A percentile compares a stretch with the other conserved stretches of the same genome.
phyloP scores from a whole-genome alignment of 2,797 vertebrate species.

The Enteromius treurensis region DNA sequence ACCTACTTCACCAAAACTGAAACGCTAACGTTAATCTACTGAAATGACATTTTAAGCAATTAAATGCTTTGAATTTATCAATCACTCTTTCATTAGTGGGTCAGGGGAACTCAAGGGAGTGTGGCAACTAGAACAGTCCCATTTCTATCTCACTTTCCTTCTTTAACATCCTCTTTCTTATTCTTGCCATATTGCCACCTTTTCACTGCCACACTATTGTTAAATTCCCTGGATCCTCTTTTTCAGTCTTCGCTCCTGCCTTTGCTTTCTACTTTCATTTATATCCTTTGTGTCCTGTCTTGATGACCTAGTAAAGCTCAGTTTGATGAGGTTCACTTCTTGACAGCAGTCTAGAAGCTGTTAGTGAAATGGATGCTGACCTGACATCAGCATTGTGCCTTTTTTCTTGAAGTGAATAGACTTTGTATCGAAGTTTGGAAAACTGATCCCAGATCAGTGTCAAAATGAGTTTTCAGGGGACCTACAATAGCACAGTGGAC shows the following conservation, averaged over 20 bases:
- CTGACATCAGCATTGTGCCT: conserved; percentile 7
- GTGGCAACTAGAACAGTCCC: conserved; percentile 71
- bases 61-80: conserved; percentile 50
- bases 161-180: conserved; percentile 36
- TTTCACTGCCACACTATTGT: conserved; percentile 38
- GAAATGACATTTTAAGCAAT: conserved; percentile 29
- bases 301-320: conserved; percentile 17
- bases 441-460: conserved; percentile 25
- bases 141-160: conserved; percentile 66
- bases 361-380: conserved; percentile 17
- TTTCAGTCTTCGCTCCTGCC: conserved; percentile 1
- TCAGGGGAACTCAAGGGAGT: conserved; percentile 63
- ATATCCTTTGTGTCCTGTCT: conserved; percentile 4
- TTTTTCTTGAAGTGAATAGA: background rate
- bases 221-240: conserved; percentile 32
- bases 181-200: conserved; percentile 30
- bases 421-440: conserved; percentile 9
- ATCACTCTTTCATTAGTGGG: conserved; percentile 59
- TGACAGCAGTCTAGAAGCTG: background rate
- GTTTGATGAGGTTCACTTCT: conserved; percentile 19
- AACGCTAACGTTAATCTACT: background rate
- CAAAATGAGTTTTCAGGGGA: conserved; percentile 1
- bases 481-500: conserved; percentile 59
- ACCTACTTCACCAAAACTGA: background rate
- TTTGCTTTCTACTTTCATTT: conserved; percentile 27